A percentile compares a stretch with the other conserved stretches of the same genome.
Conservation (phyloP, 2,797 vertebrate genomes). For the Sardinella longiceps region DNA sequence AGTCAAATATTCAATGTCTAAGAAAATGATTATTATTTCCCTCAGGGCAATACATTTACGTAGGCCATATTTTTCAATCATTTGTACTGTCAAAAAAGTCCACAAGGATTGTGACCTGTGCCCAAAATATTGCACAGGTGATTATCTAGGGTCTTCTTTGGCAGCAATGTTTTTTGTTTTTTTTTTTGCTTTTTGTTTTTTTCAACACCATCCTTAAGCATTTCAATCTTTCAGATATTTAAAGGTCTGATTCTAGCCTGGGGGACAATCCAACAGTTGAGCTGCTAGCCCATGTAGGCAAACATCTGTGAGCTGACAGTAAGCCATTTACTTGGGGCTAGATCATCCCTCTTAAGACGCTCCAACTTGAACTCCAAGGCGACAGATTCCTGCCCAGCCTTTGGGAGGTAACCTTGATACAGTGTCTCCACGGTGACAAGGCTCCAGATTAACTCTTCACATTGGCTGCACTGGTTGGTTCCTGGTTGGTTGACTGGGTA, state of each 20-base stretch:
- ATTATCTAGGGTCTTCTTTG: too few species aligned
- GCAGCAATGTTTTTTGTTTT: too few species aligned
- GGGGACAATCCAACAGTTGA: background rate
- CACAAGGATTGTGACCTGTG: background rate
- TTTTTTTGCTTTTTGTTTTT: too few species aligned
- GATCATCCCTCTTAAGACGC: background rate
- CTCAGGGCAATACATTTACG: too few species aligned
- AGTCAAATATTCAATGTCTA: background rate
- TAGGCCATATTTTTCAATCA: background rate
- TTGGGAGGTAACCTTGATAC: background rate
- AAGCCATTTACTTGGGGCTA: background rate
- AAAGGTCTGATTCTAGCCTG: background rate
- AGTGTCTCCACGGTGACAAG: background rate
- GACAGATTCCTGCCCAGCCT: conserved; percentile 3
- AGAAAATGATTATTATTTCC: background rate
- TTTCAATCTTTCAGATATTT: background rate
- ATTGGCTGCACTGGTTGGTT: too few species aligned
- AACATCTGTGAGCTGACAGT: background rate
- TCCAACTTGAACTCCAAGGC: background rate
- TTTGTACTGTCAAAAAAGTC: background rate
- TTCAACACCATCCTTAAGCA: background rate
- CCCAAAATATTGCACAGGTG: too few species aligned
- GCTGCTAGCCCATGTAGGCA: background rate
- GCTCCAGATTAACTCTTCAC: too few species aligned
- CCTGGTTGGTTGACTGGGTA: too few species aligned